Evolutionary conservation across 2,888 invertebrate species (phyloP).

Genomic region (Chirona hameri): DNA sequence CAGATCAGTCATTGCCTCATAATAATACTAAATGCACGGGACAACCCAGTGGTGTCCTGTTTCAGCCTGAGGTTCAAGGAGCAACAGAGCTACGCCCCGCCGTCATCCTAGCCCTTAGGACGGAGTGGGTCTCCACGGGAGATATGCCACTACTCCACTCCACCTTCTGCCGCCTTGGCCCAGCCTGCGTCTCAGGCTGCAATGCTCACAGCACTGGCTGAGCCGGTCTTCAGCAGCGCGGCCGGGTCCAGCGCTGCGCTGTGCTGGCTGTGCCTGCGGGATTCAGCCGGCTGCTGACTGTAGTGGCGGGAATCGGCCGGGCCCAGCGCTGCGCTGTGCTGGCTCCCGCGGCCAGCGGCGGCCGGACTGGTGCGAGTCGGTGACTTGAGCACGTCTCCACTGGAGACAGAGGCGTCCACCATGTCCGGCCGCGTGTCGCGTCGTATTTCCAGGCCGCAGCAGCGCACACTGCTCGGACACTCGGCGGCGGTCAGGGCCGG

Average conservation of each 20-base stretch:
- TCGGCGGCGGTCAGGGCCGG: no score
- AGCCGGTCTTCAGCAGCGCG: not conserved
- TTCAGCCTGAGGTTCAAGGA: no score
- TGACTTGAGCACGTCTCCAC: not conserved
- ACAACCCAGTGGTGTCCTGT: no score
- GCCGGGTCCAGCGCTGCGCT: not conserved
- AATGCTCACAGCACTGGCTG: no score
- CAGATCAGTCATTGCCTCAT: no score
- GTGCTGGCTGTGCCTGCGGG: not conserved
- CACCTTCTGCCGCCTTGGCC: no score
- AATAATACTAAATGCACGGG: no score
- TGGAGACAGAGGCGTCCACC: not conserved
- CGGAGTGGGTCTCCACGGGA: no score
- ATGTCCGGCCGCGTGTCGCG: not conserved
- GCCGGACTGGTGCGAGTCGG: not conserved
- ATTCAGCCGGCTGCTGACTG: not conserved
- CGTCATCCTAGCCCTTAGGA: no score
- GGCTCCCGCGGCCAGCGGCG: not conserved
- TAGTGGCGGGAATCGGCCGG: not conserved
- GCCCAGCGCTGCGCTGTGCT: not conserved
- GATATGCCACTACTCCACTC: no score
- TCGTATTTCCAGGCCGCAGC: slow-evolving; percentile 30
- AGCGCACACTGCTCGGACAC: slow-evolving; percentile 14
- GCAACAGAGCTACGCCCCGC: no score
- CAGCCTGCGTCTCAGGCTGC: no score